phyloP scores from a whole-genome alignment of 1,140 invertebrate genomes.

The Luehdorfia chinensis region DNA sequence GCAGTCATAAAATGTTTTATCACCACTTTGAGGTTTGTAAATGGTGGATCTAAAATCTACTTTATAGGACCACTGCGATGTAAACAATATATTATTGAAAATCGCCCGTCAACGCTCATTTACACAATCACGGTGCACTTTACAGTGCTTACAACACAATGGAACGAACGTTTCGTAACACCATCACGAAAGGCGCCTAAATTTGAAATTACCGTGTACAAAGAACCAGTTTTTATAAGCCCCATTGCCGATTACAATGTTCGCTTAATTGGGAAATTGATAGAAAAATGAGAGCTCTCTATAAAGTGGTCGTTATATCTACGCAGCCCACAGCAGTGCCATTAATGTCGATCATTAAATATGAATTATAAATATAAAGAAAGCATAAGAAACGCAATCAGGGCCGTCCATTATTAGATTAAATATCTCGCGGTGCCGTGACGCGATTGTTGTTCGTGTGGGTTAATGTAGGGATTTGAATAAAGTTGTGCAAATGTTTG shows the following conservation, averaged over 20 bases:
- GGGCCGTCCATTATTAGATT: slow-evolving; percentile 47
- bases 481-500: slow-evolving; percentile 12
- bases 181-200: slow-evolving; percentile 49
- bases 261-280: slow-evolving; percentile 9
- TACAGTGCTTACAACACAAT: slow-evolving; percentile 40
- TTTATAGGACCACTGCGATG: slow-evolving; percentile 7
- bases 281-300: slow-evolving; percentile 28
- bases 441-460: slow-evolving; percentile 5
- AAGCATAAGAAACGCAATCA: slow-evolving; percentile 57
- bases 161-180: slow-evolving; percentile 46
- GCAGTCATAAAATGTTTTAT: too few species aligned
- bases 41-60: slow-evolving; percentile 1
- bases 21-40: too few species aligned
- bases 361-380: slow-evolving; percentile 73
- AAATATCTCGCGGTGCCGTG: slow-evolving; percentile 38
- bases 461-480: slow-evolving; percentile 15
- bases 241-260: neutral
- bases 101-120: slow-evolving; percentile 38
- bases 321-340: slow-evolving; percentile 39
- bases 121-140: slow-evolving; percentile 46
- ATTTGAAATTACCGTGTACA: slow-evolving; percentile 54
- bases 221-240: slow-evolving; percentile 28
- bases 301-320: slow-evolving; percentile 23
- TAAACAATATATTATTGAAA: slow-evolving; percentile 18
- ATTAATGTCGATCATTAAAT: slow-evolving; percentile 72